phyloP scores from a whole-genome alignment of 2,113 vertebrate species.

The Brevimyrus niger region DNA sequence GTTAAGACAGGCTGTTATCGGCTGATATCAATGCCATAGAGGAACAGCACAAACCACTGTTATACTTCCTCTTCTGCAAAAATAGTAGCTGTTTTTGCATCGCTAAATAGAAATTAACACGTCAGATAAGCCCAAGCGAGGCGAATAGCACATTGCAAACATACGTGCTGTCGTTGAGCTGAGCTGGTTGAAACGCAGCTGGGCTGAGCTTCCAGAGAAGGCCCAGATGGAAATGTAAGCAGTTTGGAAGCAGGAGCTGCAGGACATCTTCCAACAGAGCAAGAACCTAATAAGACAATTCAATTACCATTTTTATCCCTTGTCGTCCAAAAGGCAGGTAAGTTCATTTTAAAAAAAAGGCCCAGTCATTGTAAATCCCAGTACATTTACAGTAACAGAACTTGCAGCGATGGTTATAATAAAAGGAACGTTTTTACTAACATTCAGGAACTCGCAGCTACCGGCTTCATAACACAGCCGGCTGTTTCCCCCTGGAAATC shows the following conservation, averaged over 20 bases:
- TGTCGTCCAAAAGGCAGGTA: background rate
- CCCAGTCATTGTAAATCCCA: background rate
- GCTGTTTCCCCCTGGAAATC: background rate
- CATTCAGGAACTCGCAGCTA: background rate
- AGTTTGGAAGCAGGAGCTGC: background rate
- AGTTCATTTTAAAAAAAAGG: background rate
- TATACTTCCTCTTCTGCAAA: slow-evolving; percentile 5
- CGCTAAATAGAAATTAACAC: background rate
- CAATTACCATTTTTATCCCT: background rate
- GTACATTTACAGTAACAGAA: background rate
- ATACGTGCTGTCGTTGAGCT: background rate
- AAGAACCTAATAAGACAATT: background rate
- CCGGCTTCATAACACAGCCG: background rate
- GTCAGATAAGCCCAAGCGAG: background rate
- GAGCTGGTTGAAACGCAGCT: background rate
- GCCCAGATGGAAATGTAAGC: background rate
- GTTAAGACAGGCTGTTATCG: background rate
- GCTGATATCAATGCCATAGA: background rate
- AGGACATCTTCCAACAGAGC: background rate
- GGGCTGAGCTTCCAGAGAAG: background rate
- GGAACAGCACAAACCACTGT: background rate
- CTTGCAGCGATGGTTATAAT: background rate
- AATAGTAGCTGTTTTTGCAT: background rate
- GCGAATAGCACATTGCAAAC: background rate
- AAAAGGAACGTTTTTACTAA: background rate